phyloP scores from a whole-genome alignment of 1,140 invertebrate species.

The Armadillidium nasatum region DNA sequence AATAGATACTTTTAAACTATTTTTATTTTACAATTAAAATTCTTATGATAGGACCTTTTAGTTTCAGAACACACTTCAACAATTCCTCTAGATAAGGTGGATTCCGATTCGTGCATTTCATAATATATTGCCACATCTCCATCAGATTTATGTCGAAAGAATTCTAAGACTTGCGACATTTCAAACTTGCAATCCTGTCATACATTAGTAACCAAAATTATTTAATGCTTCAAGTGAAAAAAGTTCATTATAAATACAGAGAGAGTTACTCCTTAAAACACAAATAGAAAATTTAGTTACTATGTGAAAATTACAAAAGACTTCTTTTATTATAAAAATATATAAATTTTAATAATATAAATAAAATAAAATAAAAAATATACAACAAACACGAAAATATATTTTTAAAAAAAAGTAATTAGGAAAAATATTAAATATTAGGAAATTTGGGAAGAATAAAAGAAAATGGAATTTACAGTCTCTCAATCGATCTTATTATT shows the following conservation, averaged over 20 bases:
- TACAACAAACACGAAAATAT: no score
- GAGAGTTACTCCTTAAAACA: no score
- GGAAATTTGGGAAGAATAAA: no score
- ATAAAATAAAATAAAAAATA: no score
- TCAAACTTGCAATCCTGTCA: conserved; percentile 46
- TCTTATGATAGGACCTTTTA: conserved; percentile 34
- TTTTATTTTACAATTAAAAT: background rate
- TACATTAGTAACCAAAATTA: background rate
- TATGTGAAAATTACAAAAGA: background rate
- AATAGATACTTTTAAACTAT: background rate
- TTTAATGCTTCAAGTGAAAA: background rate
- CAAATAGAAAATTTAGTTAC: no score
- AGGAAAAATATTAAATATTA: no score
- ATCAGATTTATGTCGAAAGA: conserved; percentile 44
- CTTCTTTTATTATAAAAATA: no score
- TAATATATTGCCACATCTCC: conserved; percentile 48
- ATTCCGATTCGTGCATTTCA: conserved; percentile 43
- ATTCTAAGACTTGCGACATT: conserved; percentile 47
- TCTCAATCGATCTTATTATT: no score
- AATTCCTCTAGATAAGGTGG: conserved; percentile 44
- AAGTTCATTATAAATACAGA: background rate
- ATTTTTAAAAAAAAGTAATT: no score
- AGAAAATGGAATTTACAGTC: no score
- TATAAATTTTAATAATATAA: no score
- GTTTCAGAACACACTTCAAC: conserved; percentile 45